Evolutionary conservation across 2,888 invertebrate genomes (phyloP), one percentile per base, ranked within the genome.

Genomic region (Halictus ligatus): DNA sequence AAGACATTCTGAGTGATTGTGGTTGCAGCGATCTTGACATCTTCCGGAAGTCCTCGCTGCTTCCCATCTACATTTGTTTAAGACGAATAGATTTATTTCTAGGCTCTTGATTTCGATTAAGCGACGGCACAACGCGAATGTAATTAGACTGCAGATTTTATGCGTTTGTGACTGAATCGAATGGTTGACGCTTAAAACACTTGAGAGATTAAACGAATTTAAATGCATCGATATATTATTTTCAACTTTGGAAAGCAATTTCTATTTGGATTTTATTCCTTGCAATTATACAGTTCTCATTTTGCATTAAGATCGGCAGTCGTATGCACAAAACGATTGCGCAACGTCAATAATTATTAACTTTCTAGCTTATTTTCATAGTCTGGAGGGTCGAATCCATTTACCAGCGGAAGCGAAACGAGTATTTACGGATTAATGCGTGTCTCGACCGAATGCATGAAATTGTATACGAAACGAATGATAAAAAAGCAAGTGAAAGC

Each of bases 1-100:
- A 94, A 92, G 95, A 95, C 95, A 94, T 91, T 92, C 92, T 95
- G 95, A 95, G 92, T 95, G 95, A 95, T 95, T 95, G 95, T 94
- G 94, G 94, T 92, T 93, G 91, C 93, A 89, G 90, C 91, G 92
- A 93, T 94, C 94, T 93, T 94, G 95, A 95, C 95, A 92, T 91
- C 92, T 90, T 88, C 92, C 91, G 91, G 92, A 93, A 92, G 92
- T 92, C 83, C 92, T 91, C 91, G 83, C 87, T 78, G 82, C 86
- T 91, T 89, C 87, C 88, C 89, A 86, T 91, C 78, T 73, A 85
- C 86, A 92, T 91, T 92, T 92, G 86, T 90, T 92, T 91, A 91
- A 89, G 85, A 88, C 83, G 85, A 88, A 91, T 80, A 86, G 77
- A 89, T 90, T 90, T 87, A 89, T 88, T 86, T 86, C 75, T 48